These are phyloP conservation scores for Atherinosoma microstoma DNA, from an alignment of 2,797 vertebrate species.

Conservation along the genomic window DNA sequence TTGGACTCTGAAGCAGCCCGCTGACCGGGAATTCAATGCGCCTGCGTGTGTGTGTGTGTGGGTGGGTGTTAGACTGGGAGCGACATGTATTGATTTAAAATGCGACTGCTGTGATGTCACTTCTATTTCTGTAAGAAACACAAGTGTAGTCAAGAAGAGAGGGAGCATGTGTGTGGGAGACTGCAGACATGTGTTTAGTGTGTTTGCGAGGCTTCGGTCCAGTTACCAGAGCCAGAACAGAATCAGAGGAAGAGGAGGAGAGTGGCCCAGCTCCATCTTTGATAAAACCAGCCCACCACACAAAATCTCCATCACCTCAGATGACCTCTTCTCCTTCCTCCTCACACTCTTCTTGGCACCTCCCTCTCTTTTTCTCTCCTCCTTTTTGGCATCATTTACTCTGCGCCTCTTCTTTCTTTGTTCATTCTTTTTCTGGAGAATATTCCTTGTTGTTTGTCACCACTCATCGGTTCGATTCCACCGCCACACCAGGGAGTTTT, in stretches of 20 bases:
- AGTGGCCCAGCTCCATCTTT: constrained; percentile 66
- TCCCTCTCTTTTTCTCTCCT: constrained; percentile 24
- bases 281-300: constrained; percentile 64
- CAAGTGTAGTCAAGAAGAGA: constrained; percentile 53
- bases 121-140: constrained; percentile 65
- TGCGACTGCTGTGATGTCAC: constrained; percentile 61
- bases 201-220: constrained; percentile 49
- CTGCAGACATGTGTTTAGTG: constrained; percentile 50
- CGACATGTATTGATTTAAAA: constrained; percentile 52
- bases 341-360: constrained; percentile 24
- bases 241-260: constrained; percentile 68
- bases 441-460: constrained; percentile 17
- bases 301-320: constrained; percentile 70
- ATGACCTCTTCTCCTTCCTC: constrained; percentile 59
- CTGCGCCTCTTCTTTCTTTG: constrained; percentile 19
- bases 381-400: constrained; percentile 17
- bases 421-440: constrained; percentile 16
- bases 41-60: constrained; percentile 2
- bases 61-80: constrained; percentile 40
- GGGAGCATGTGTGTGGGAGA: constrained; percentile 54
- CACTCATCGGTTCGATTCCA: constrained; percentile 19
- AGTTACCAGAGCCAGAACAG: constrained; percentile 60
- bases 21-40: constrained; percentile 37
- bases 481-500: constrained; percentile 29
- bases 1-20: constrained; percentile 85